Evolutionary conservation across 2,797 vertebrate genomes (phyloP), one percentile per base, ranked within the genome.

Genomic region (Momotus momota): DNA sequence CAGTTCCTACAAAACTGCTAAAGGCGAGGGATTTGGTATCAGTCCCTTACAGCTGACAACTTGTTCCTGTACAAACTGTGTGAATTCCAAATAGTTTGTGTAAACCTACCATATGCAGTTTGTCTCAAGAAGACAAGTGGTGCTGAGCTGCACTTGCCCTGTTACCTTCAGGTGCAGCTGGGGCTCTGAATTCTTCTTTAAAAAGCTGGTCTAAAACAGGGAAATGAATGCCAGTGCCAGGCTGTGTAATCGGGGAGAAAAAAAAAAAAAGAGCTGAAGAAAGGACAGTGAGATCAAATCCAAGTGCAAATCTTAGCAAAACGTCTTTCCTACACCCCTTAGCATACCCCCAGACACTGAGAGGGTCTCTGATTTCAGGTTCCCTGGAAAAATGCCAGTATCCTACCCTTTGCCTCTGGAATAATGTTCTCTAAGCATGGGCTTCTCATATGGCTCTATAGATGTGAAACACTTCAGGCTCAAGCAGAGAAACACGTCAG

Each of bases 21-120:
- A 45, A 66, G 87, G 55, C 9, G 0, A 67, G 80, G 75, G 91
- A 75, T 93, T 96, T 90, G 94, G 17, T 93, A 93, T 93, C 91
- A 62, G 86, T 78, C 46, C 69, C 77, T 81, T 52, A 13, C n/a
- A 94, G 91, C 82, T 96, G 87, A 60, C 67, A 81, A 46, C 12
- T 79, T 27, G 29, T 94, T 94, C 67, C 82, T 80, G 69, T 35
- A 49, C 55, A 33, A 93, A 51, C 15, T 20, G 43, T 55, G 51
- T 67, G 82, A 80, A 81, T 79, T 97, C 75, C 70, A 45, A 12
- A 40, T 15, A 29, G 61, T 75, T 91, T 84, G 41, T 70, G 29
- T n/a, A 93, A 94, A 81, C 20, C 43, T 55, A 27, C 69, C 66
- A 10, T 38, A n/a, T 45, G 70, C 13, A 3, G 26, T 31, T 87